Conservation (phyloP, 1,140 invertebrate species). For the Zaprionus inermis region DNA sequence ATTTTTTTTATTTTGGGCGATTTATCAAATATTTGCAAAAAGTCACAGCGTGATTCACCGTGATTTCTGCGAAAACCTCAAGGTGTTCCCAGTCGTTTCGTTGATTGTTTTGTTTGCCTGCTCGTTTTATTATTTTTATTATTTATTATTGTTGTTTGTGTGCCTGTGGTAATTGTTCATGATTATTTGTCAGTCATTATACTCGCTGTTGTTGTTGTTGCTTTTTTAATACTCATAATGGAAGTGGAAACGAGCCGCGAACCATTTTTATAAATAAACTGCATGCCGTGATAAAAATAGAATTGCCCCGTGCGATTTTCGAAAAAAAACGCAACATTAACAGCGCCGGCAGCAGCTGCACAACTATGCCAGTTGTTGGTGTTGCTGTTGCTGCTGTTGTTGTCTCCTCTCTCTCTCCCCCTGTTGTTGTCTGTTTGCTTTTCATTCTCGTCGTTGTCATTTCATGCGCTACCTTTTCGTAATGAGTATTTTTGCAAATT, state of each 20-base stretch:
- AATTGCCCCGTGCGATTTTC: slow-evolving; percentile 48
- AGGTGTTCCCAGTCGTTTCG: slow-evolving; percentile 44
- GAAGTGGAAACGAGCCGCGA: slow-evolving; percentile 68
- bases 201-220: slow-evolving; percentile 45
- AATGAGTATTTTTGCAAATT: slow-evolving; percentile 59
- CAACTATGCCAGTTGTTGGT: slow-evolving; percentile 59
- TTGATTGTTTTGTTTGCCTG: slow-evolving; percentile 55
- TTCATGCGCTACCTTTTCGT: slow-evolving; percentile 38
- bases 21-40: slow-evolving; percentile 37
- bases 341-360: slow-evolving; percentile 32
- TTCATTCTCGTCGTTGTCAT: slow-evolving; percentile 23
- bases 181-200: slow-evolving; percentile 72
- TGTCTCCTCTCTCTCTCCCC: too few species aligned
- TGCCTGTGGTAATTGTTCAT: slow-evolving; percentile 67
- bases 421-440: slow-evolving; percentile 14
- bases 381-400: neutral
- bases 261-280: slow-evolving; percentile 76
- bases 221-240: slow-evolving; percentile 57
- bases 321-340: slow-evolving; percentile 46
- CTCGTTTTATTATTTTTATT: neutral
- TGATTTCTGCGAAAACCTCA: slow-evolving; percentile 61
- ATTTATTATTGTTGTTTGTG: slow-evolving; percentile 25
- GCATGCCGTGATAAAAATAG: slow-evolving; percentile 75
- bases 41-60: slow-evolving; percentile 50
- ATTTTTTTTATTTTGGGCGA: neutral